Evolutionary conservation across 2,888 invertebrate species (phyloP).

Genomic region (Orthonevra nobilis): DNA sequence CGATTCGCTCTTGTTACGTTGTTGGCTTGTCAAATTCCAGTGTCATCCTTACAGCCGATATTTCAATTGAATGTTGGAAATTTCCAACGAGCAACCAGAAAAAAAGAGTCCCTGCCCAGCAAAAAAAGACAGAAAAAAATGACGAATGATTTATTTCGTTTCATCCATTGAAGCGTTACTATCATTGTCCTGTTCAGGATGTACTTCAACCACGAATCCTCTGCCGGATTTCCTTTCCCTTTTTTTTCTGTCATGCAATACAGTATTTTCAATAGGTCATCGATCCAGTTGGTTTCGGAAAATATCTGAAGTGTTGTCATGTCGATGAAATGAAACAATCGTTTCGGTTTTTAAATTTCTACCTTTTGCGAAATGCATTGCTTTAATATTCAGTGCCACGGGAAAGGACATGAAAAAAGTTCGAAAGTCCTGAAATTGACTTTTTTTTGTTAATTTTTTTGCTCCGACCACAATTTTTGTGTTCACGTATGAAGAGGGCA

Average conservation of each 20-base stretch:
- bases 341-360: too few relatives aligned
- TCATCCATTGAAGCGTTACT: constrained; percentile 50
- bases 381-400: too few relatives aligned
- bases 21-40: constrained; percentile 3
- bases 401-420: too few relatives aligned
- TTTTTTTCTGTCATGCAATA: neutral
- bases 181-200: constrained; percentile 34
- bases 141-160: constrained; percentile 51
- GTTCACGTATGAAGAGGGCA: too few relatives aligned
- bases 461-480: too few relatives aligned
- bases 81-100: too few relatives aligned
- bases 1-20: neutral
- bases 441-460: too few relatives aligned
- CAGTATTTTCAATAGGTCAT: too few relatives aligned
- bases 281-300: neutral
- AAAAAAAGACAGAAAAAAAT: constrained; percentile 12
- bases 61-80: constrained; percentile 35
- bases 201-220: constrained; percentile 9
- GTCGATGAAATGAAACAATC: neutral
- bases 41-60: constrained; percentile 24
- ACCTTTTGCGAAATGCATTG: too few relatives aligned
- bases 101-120: too few relatives aligned
- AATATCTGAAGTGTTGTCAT: neutral
- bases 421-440: constrained; percentile 6
- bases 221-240: neutral